phyloP scores from a whole-genome alignment of 2,113 vertebrate genomes.

The Nyctibius bracteatus region DNA sequence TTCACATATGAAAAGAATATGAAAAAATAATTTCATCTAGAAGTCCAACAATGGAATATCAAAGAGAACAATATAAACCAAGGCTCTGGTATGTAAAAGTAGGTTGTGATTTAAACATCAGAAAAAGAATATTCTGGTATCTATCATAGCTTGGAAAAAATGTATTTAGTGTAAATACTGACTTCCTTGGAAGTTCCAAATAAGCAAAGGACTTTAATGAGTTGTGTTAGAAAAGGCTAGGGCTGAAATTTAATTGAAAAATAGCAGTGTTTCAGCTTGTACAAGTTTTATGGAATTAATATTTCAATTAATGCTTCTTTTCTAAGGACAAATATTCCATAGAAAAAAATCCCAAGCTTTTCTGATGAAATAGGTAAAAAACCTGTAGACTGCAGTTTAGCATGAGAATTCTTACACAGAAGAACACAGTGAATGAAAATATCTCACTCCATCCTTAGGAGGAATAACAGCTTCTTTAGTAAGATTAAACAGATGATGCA shows the following conservation, averaged over 20 bases:
- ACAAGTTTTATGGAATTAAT: background rate
- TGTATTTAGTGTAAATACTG: background rate
- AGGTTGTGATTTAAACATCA: background rate
- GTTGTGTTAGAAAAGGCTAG: background rate
- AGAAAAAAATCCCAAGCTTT: background rate
- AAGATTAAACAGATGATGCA: background rate
- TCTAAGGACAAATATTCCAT: background rate
- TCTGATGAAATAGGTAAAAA: background rate
- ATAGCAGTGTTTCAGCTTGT: background rate
- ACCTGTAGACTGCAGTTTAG: background rate
- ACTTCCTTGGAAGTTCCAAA: background rate
- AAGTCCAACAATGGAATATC: background rate
- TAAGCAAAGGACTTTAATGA: background rate
- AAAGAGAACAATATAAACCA: background rate
- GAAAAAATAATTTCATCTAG: background rate
- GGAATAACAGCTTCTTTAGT: background rate
- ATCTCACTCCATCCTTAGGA: background rate
- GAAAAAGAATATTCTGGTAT: background rate
- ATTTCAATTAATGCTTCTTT: background rate
- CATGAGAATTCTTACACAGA: background rate
- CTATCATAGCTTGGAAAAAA: background rate
- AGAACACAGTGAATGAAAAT: background rate
- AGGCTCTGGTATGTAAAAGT: background rate
- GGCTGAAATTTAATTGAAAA: background rate
- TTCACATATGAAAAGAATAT: background rate